Conservation (phyloP, 2,888 invertebrate species). For the Lochmaea capreae region DNA sequence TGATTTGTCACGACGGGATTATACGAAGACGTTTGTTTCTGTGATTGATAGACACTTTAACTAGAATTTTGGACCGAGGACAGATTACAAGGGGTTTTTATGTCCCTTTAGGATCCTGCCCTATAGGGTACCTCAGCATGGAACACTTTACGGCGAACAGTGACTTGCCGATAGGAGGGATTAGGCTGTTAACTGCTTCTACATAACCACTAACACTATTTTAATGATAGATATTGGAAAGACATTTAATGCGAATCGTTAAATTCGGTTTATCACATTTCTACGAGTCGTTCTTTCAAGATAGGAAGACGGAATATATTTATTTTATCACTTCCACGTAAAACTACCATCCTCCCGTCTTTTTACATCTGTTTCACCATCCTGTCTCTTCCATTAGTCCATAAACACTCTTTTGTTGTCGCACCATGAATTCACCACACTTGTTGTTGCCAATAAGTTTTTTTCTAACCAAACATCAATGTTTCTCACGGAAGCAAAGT, state of each 20-base stretch:
- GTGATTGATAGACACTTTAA: conserved; percentile 53
- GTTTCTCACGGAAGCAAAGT: no score
- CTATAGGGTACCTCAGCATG: conserved; percentile 39
- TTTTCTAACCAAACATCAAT: no score
- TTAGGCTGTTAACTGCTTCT: not conserved
- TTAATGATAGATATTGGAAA: not conserved
- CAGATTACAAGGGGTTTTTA: conserved; percentile 48
- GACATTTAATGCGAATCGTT: not conserved
- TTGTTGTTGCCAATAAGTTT: no score
- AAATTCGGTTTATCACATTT: not conserved
- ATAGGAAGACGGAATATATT: no score
- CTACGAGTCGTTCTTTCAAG: not conserved
- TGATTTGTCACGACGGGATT: conserved; percentile 53
- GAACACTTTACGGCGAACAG: conserved; percentile 6
- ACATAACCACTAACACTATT: not conserved
- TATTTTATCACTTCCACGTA: not conserved
- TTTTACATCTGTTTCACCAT: no score
- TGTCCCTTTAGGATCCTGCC: conserved; percentile 40
- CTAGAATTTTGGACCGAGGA: conserved; percentile 48
- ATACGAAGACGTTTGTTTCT: conserved; percentile 43
- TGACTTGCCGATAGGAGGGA: not conserved
- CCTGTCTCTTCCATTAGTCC: no score
- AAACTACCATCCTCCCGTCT: no score
- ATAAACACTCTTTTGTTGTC: no score
- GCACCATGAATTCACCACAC: no score